A percentile compares a stretch with the other conserved stretches of the same genome.
Evolutionary conservation across 2,888 invertebrate species (phyloP).

Genomic region (Epistrophe grossulariae): DNA sequence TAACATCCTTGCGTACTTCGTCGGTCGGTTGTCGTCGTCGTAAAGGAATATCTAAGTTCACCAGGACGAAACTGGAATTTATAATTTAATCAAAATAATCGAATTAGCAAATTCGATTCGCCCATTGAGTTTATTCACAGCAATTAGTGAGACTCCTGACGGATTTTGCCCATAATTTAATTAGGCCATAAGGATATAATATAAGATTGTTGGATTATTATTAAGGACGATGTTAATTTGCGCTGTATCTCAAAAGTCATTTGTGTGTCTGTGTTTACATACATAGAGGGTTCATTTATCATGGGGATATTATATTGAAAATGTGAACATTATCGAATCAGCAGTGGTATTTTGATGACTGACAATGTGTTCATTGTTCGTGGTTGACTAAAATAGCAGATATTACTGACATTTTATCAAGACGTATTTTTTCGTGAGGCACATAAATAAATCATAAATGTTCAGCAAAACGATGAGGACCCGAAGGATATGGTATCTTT

Average conservation of each 20-base stretch:
- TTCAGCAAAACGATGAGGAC: too few species aligned
- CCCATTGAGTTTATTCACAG: slow-evolving; percentile 64
- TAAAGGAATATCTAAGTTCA: slow-evolving; percentile 7
- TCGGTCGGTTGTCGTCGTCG: neutral
- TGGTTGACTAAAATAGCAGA: too few species aligned
- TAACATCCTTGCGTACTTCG: neutral
- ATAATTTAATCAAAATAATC: slow-evolving; percentile 71
- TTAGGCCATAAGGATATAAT: slow-evolving; percentile 62
- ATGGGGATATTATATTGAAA: neutral
- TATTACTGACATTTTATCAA: too few species aligned
- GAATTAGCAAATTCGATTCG: slow-evolving; percentile 71
- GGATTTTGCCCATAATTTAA: slow-evolving; percentile 60
- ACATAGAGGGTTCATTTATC: neutral
- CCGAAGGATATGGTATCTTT: too few species aligned
- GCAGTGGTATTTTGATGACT: neutral
- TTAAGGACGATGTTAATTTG: slow-evolving; percentile 52
- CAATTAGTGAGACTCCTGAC: slow-evolving; percentile 62
- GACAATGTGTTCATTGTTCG: neutral
- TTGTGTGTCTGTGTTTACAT: neutral
- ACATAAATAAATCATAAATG: too few species aligned
- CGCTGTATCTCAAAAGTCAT: slow-evolving; percentile 41
- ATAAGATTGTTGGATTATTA: slow-evolving; percentile 44
- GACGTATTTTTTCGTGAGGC: too few species aligned
- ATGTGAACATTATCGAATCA: neutral
- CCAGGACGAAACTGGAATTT: slow-evolving; percentile 15